A percentile compares a stretch with the other conserved stretches of the same genome.
phyloP scores from a whole-genome alignment of 2,888 invertebrate species.

The Stenichneumon culpator region DNA sequence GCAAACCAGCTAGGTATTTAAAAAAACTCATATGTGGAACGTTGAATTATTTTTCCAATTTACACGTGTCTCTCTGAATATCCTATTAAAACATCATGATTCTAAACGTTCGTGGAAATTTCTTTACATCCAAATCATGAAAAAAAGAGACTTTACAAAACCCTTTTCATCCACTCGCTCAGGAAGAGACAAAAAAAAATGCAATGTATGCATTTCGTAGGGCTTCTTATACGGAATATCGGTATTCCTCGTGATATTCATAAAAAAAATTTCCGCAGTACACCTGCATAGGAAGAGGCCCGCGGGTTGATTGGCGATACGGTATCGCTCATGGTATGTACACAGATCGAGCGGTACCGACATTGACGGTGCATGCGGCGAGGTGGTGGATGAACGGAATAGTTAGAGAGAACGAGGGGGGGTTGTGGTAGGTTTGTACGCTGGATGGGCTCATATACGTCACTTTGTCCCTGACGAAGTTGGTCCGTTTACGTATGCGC shows the following conservation, averaged over 20 bases:
- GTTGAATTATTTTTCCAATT: conserved; percentile 5
- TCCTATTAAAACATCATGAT: not conserved
- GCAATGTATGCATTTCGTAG: not conserved
- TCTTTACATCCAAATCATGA: not conserved
- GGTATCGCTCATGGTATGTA: not conserved
- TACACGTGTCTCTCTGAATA: not conserved
- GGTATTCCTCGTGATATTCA: not conserved
- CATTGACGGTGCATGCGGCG: conserved; percentile 4
- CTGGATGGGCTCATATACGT: conserved; percentile 61
- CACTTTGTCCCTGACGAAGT: conserved; percentile 81
- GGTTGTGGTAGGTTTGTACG: not conserved
- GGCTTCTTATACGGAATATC: not conserved
- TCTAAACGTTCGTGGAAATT: not conserved
- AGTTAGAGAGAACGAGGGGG: conserved; percentile 14
- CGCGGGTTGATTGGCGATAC: not conserved
- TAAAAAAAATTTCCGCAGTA: conserved; percentile 1
- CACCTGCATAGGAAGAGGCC: not conserved
- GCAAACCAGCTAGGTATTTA: conserved; percentile 6
- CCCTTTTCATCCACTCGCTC: not conserved
- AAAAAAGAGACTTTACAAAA: not conserved
- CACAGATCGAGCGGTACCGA: not conserved
- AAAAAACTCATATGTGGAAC: not conserved
- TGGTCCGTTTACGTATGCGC: conserved; percentile 79
- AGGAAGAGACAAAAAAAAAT: not conserved
- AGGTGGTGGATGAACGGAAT: conserved; percentile 39